Conservation (phyloP, 1,140 invertebrate species). For the Andricus grossulariae region DNA sequence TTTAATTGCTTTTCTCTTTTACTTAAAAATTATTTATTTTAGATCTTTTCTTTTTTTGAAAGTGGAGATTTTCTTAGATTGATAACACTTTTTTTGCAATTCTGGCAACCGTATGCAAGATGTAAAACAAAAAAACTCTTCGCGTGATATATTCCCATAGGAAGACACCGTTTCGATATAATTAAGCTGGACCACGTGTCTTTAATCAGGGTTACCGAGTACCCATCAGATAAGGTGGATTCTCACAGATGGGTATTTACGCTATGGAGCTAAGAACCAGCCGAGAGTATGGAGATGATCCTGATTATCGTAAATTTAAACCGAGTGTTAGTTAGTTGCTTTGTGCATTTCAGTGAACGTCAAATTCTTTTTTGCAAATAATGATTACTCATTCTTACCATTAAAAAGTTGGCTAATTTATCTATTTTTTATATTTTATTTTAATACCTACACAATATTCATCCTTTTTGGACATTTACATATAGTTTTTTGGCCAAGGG, state of each 20-base stretch:
- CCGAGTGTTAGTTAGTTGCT: constrained; percentile 4
- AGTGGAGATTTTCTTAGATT: neutral
- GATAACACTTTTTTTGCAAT: constrained; percentile 17
- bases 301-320: constrained; percentile 28
- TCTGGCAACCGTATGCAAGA: constrained; percentile 43
- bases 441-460: too few relatives aligned
- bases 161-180: constrained; percentile 50
- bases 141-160: constrained; percentile 38
- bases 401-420: neutral
- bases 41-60: neutral
- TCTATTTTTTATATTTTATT: too few relatives aligned
- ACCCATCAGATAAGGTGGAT: constrained; percentile 49
- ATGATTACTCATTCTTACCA: neutral
- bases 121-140: constrained; percentile 36
- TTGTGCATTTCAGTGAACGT: constrained; percentile 2
- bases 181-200: constrained; percentile 50
- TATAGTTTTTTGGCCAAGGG: too few relatives aligned
- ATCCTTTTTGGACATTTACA: too few relatives aligned
- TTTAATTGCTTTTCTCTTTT: constrained; percentile 33
- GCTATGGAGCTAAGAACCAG: constrained; percentile 12
- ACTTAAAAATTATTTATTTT: constrained; percentile 27
- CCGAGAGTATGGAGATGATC: constrained; percentile 20
- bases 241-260: constrained; percentile 47
- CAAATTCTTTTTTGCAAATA: neutral
- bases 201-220: constrained; percentile 40